phyloP scores from a whole-genome alignment of 2,113 vertebrate species.

The Hepsetus odoe region DNA sequence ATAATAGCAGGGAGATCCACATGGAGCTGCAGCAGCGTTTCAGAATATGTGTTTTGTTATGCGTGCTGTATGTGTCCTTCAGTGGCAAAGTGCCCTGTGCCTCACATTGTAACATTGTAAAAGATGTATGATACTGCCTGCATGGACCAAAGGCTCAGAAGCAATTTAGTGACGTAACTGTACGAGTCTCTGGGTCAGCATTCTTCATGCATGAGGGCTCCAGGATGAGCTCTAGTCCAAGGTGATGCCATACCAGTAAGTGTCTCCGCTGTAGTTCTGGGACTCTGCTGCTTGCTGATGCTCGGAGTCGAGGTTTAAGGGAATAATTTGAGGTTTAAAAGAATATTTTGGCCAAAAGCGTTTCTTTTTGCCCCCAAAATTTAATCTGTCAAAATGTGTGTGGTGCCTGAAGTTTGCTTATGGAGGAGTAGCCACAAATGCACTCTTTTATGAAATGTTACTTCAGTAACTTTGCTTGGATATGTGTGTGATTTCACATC shows the following conservation, averaged over 20 bases:
- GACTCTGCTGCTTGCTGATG: background rate
- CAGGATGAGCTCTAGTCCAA: background rate
- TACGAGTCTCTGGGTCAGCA: slow-evolving; percentile 16
- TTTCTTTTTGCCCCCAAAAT: too few relatives aligned
- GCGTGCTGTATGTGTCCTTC: background rate
- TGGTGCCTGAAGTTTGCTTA: too few relatives aligned
- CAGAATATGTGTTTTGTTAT: background rate
- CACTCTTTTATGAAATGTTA: too few relatives aligned
- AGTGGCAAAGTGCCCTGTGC: slow-evolving; percentile 9
- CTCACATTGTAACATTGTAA: slow-evolving; percentile 1
- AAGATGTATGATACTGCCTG: slow-evolving; percentile 26
- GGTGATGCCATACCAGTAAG: background rate
- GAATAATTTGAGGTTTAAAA: background rate
- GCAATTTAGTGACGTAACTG: background rate
- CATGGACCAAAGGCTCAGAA: background rate
- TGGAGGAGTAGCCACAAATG: too few relatives aligned
- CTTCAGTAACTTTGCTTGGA: too few relatives aligned
- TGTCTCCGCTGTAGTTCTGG: background rate
- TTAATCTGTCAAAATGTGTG: too few relatives aligned
- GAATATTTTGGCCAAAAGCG: background rate
- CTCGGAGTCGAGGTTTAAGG: background rate
- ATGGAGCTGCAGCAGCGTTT: slow-evolving; percentile 14
- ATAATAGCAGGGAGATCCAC: background rate
- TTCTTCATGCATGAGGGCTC: slow-evolving; percentile 8
- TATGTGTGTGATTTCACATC: too few relatives aligned